Percentiles rank a stretch among this genome's conserved stretches.
Evolutionary conservation across 2,888 invertebrate genomes (phyloP).

Genomic region (Pecten maximus): DNA sequence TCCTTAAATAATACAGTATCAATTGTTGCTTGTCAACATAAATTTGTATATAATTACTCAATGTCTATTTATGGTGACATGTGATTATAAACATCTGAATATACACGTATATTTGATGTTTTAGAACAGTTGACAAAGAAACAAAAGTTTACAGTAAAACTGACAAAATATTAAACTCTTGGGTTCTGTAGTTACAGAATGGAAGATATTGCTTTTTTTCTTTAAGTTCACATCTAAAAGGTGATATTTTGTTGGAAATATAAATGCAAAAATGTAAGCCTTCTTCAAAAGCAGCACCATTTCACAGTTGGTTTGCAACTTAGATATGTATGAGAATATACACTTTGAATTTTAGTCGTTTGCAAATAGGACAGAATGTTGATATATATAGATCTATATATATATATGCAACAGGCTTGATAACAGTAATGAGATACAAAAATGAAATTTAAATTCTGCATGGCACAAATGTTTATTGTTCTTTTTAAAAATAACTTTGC

Average conservation of each 20-base stretch:
- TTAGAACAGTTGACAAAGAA: not conserved
- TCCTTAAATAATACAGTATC: not conserved
- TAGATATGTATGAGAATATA: constrained; percentile 22
- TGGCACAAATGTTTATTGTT: not conserved
- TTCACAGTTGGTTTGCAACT: constrained; percentile 33
- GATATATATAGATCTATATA: not conserved
- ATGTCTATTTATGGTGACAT: no score
- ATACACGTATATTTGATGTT: not conserved
- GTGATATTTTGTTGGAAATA: constrained; percentile 24
- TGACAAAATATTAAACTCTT: not conserved
- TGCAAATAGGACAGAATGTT: constrained; percentile 5
- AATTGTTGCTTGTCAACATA: not conserved
- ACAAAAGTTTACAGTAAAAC: not conserved
- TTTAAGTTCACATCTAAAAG: not conserved
- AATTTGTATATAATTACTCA: no score
- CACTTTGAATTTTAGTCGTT: constrained; percentile 20
- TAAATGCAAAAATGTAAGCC: constrained; percentile 33
- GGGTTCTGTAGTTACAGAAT: not conserved
- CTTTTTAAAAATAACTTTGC: not conserved
- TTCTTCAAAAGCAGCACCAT: constrained; percentile 23
- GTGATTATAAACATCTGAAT: no score
- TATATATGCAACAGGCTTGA: not conserved
- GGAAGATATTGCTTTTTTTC: not conserved
- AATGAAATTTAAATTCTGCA: constrained; percentile 27
- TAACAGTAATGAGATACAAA: not conserved